Base-by-base conservation (phyloP, 1,140 invertebrate species). In the Cotesia typhae region DNA sequence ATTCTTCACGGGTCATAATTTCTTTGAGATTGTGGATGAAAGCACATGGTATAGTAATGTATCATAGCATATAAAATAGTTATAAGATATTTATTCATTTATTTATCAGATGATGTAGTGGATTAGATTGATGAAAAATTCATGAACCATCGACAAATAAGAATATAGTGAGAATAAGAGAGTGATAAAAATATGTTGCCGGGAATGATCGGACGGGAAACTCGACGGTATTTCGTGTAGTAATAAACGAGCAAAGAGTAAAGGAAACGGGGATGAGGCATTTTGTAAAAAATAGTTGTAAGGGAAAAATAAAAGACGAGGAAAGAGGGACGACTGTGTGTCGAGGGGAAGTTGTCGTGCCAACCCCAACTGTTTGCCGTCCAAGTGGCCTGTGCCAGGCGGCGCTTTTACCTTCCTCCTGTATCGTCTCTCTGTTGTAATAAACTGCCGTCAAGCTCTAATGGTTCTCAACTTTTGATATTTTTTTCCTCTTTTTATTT, bases 351-450 rank as follows among this genome's bases (percentile, higher is more conserved):
- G 72, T 77, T 81, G 76, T 82, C 80, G 81, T 83, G 80, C 79
- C 79, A 80, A 79, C 76, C 76, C 77, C 77, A 82, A 83, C 78
- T 81, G 79, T 83, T 82, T 83, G 76, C 75, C 77, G 74, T 80
- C 77, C 64, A 81, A 81, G 78, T 81, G 77, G 75, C 81, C 79
- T 80, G 80, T 82, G 79, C 80, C 83, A 84, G 83, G 78, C 80
- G 74, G 77, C 72, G 80, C 74, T 77, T 78, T 78, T 47, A 47
- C 41, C 6, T 47, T 47, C 41, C 6, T 47, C 6, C 41, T 47
- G 78, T 75, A 77, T 80, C 76, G 71, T 73, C 71, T 63, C 69
- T 64, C 73, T 80, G 76, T 79, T 74, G 75, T 77, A 81, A 82
- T 82, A 82, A 82, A 81, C 80, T 78, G 76, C 71, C 67, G 75